Evolutionary conservation across 2,888 invertebrate species (phyloP), one percentile per base, ranked within the genome.

Genomic region (Pollenia labialis): DNA sequence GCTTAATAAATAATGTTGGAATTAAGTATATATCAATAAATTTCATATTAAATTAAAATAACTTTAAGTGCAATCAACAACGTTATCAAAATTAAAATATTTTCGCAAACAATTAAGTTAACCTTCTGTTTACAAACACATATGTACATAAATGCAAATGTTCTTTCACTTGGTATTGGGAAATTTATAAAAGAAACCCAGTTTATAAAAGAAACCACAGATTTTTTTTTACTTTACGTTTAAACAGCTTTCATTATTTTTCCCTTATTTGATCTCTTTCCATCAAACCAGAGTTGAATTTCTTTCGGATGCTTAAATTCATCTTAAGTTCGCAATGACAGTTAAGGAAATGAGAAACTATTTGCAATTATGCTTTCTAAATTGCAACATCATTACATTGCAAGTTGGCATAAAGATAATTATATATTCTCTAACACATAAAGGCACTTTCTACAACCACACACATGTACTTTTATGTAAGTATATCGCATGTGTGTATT

Each of bases 331-430:
- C 54, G 81, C 68, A 85, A 79, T 81, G 84, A 87, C 84, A 87
- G 84, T 87, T 84, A 87, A 81, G 87, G 81, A 84, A 84, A 87
- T 87, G 87, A 76, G 82, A 88, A 82, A 88, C 85, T 88, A 88
- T 87, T 88, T 87, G 85, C 84, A 85, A 87, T 88, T 88, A 88
- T 88, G 87, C 87, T 88, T 85, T 85, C 80, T 85, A 83, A 68
- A 84, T 84, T 87, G 85, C 80, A 87, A 77, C 88, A 85, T 86
- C 81, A 85, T 87, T 85, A 85, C 77, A 77, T 80, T 68, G 52
- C 66, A 69, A 32, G 69, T 42, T 81, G 42, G 64, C 64, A 74
- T 48, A 72, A 32, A 85, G 85, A 82, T 82, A 82, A 82, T 72
- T 68, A 66, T 54, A 81, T 46, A 71, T 54, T 23, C 42, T 50